Base-by-base conservation (phyloP, 2,113 vertebrate species). In the Thunnus maccoyii region DNA sequence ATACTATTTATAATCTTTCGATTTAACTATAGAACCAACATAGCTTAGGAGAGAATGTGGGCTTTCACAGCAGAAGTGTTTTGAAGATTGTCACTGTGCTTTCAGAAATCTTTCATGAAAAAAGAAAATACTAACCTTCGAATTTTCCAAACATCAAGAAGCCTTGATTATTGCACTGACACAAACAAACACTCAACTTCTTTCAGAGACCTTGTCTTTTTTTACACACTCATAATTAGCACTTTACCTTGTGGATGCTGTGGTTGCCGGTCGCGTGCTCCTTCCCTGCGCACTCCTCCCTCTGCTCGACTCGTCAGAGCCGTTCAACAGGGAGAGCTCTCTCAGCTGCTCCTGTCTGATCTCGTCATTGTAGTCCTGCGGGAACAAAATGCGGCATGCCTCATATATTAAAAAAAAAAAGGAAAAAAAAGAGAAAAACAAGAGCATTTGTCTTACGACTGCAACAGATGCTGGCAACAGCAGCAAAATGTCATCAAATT, bases 341-440 rank as follows among this genome's bases (percentile, higher is more conserved):
- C 98, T 96, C 82, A 99, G 94, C 61, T 99, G 98, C 89, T 99
- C 98, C 91, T 99, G 98, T 76, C 98, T 97, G 90, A 99, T 99
- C 94, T 99, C 97, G 89, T 99, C 98, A 78, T 99, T 99, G 87
- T 99, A 99, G 91, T 99, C 98, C 98, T 99, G 86, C 20, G 90
- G 92, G 68, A 80, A 51, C 85, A 86, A 85, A 87, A 72, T 22
- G 61, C 55, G 83, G 56, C 58, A 79, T 8, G 67, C 84, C 54
- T 91, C 64, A 46, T 54, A 32, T 25, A 50, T 17, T 32, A 69
- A 80, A 68, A n/a, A 14, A 25, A 56, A 61, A 22, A 22, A 22
- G 22, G 22, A 22, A 22, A 72, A 52, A 72, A 60, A 70, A 63
- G 22, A 30, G 48, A 68, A 70, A 85, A 70, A 84, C 46, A 85